Conservation (phyloP, 2,113 vertebrate species). For the Balaenoptera acutorostrata region DNA sequence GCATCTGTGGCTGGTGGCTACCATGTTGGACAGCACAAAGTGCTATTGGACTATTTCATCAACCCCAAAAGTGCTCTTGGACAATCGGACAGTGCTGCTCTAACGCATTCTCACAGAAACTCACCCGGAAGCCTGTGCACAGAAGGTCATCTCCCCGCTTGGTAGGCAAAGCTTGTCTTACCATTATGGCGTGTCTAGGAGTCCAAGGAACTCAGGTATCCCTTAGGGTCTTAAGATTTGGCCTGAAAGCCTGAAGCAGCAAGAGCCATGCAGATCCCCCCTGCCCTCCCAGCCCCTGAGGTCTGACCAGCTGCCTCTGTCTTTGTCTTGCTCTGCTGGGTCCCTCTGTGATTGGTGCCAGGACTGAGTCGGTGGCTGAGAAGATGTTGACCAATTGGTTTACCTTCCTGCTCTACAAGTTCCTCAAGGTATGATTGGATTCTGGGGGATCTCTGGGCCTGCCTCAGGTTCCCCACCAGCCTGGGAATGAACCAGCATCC, state of each 20-base stretch:
- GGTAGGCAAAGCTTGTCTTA: background rate
- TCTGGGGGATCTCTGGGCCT: background rate
- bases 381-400: constrained; percentile 95
- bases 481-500: background rate
- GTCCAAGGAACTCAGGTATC: rapidly evolving
- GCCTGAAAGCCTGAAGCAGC: background rate
- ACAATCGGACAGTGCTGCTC: rapidly evolving
- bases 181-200: background rate
- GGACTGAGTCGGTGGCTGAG: constrained; percentile 92
- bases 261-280: too few species aligned
- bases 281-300: background rate
- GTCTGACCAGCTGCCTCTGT: constrained; percentile 14
- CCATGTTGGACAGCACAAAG: rapidly evolving
- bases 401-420: constrained; percentile 92
- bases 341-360: constrained; percentile 67
- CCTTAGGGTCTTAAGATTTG: background rate
- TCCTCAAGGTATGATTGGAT: constrained; percentile 86
- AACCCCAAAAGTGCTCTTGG: background rate
- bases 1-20: background rate
- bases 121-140: rapidly evolving
- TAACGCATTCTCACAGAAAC: background rate
- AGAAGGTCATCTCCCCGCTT: background rate
- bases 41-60: too few species aligned
- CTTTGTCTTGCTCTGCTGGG: background rate
- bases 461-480: background rate